Percentiles rank a stretch among this genome's conserved stretches.
phyloP scores from a whole-genome alignment of 2,797 vertebrate species.

The Columba guinea region DNA sequence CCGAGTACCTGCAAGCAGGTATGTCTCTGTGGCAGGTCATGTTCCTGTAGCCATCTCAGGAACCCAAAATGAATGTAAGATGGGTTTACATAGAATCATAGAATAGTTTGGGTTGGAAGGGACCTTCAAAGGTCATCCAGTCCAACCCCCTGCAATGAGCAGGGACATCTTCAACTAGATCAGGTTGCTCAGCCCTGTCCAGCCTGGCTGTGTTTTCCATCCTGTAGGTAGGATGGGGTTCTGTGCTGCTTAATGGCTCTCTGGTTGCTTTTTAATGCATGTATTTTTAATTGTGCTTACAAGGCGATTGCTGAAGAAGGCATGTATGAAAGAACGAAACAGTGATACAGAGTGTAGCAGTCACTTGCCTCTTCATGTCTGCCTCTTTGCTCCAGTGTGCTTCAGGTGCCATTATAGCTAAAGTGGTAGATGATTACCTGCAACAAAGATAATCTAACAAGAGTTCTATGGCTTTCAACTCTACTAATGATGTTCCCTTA shows the following conservation, averaged over 20 bases:
- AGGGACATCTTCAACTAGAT: too few species aligned
- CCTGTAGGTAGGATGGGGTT: background rate
- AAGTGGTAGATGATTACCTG: background rate
- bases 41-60: background rate
- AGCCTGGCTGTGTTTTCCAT: background rate
- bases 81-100: background rate
- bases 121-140: too few species aligned
- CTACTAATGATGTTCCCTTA: background rate
- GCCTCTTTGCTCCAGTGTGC: background rate
- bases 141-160: too few species aligned
- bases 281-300: background rate
- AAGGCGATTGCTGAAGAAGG: background rate
- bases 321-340: background rate
- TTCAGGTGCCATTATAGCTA: background rate
- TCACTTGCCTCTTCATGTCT: background rate
- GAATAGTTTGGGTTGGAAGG: too few species aligned
- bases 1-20: slow-evolving; percentile 79
- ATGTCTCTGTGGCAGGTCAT: accelerated
- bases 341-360: background rate
- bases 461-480: background rate
- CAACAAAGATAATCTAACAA: background rate
- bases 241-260: background rate
- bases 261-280: background rate
- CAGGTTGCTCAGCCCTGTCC: too few species aligned
- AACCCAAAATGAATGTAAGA: accelerated